Conservation (phyloP, 2,888 invertebrate species). For the Neria commutata region DNA sequence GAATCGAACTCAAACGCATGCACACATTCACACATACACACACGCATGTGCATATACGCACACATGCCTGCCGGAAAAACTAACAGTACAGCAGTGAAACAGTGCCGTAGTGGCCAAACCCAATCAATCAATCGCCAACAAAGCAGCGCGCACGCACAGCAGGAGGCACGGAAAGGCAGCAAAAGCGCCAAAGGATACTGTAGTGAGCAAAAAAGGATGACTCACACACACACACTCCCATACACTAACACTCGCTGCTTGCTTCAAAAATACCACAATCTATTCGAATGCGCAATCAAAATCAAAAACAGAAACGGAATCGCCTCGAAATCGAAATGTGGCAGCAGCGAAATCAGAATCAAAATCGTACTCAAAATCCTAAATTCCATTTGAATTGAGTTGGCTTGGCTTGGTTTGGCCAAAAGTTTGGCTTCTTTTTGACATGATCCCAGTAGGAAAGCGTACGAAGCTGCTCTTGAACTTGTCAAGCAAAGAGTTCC, state of each 20-base stretch:
- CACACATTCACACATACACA: slow-evolving; percentile 20
- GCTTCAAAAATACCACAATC: slow-evolving; percentile 54
- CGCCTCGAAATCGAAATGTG: too few relatives aligned
- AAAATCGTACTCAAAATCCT: too few relatives aligned
- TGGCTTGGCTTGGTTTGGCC: neutral
- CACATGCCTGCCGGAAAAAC: slow-evolving; percentile 5
- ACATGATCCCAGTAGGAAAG: too few relatives aligned
- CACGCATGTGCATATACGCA: slow-evolving; percentile 17
- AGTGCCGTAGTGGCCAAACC: slow-evolving; percentile 25
- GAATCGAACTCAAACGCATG: slow-evolving; percentile 24
- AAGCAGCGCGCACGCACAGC: slow-evolving; percentile 50
- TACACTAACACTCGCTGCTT: slow-evolving; percentile 25
- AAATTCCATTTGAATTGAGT: slow-evolving; percentile 52
- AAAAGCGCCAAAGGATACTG: too few relatives aligned
- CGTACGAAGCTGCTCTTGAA: too few relatives aligned
- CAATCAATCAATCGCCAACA: slow-evolving; percentile 50
- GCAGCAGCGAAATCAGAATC: too few relatives aligned
- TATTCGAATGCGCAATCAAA: slow-evolving; percentile 55
- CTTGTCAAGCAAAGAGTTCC: neutral
- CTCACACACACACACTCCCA: slow-evolving; percentile 15
- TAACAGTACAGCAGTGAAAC: neutral
- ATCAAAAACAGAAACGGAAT: too few relatives aligned
- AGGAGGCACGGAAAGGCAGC: slow-evolving; percentile 13
- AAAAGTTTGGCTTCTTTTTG: too few relatives aligned
- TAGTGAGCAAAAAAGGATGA: slow-evolving; percentile 48